Conservation (phyloP, 2,888 invertebrate species). For the Chymomyza fuscimana region DNA sequence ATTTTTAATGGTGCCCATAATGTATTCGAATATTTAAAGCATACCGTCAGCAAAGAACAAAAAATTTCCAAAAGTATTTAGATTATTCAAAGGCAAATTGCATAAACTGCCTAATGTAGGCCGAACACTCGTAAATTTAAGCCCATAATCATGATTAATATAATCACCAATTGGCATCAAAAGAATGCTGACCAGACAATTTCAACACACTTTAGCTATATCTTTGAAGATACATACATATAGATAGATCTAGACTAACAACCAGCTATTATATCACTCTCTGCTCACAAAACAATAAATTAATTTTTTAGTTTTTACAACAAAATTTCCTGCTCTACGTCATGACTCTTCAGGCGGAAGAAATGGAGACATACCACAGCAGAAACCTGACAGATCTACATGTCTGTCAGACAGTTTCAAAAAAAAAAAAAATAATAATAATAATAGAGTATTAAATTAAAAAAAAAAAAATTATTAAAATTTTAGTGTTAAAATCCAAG, state of each 20-base stretch:
- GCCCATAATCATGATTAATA: constrained; percentile 13
- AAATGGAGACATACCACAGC: not conserved
- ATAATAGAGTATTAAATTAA: not conserved
- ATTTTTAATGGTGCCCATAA: not conserved
- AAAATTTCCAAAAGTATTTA: not conserved
- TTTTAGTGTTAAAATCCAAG: not conserved
- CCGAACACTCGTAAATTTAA: constrained; percentile 1
- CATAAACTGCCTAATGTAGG: not conserved
- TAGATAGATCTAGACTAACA: not conserved
- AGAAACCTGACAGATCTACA: not conserved
- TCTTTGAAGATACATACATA: no score
- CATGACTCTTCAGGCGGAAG: constrained; percentile 21
- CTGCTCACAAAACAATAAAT: constrained; percentile 67
- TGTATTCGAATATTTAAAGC: no score
- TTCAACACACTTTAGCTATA: not conserved
- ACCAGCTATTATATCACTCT: constrained; percentile 56
- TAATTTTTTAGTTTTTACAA: constrained; percentile 45
- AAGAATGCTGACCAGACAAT: constrained; percentile 4
- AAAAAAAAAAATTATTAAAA: not conserved
- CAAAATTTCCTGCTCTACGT: constrained; percentile 33
- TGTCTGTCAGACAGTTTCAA: not conserved
- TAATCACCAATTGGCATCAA: constrained; percentile 5
- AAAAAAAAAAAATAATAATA: not conserved
- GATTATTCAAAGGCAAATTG: not conserved
- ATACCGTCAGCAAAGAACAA: no score